Conservation (phyloP, 2,888 invertebrate species). For the Schizaphis graminum region DNA sequence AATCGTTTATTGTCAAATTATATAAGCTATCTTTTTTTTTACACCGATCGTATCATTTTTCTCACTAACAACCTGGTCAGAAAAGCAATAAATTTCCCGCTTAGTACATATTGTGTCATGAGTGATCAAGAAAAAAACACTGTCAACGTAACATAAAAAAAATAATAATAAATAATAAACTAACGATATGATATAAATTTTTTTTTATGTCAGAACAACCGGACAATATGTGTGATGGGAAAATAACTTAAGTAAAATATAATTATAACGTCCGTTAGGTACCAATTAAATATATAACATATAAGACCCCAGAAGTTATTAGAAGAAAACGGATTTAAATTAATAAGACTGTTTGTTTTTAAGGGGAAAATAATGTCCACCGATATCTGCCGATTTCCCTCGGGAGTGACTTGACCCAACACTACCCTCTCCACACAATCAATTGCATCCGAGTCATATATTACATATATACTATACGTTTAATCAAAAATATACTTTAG, state of each 20-base stretch:
- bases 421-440: conserved; percentile 40
- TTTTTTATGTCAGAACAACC: conserved; percentile 24
- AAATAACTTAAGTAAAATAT: conserved; percentile 1
- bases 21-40: conserved; percentile 50
- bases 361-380: conserved; percentile 56
- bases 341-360: conserved; percentile 64
- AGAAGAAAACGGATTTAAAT: conserved; percentile 63
- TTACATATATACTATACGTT: conserved; percentile 36
- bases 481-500: conserved; percentile 55
- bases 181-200: background rate
- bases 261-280: background rate
- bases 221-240: conserved; percentile 9
- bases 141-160: conserved; percentile 16
- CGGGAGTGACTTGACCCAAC: conserved; percentile 59
- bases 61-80: conserved; percentile 49
- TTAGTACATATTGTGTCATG: conserved; percentile 23
- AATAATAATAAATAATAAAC: conserved; percentile 14
- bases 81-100: conserved; percentile 40
- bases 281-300: conserved; percentile 27
- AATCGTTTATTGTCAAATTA: conserved; percentile 45
- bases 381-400: conserved; percentile 59
- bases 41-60: conserved; percentile 63
- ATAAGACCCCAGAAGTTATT: background rate
- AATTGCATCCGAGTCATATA: conserved; percentile 42
- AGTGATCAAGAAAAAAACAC: conserved; percentile 42